Evolutionary conservation across 2,888 invertebrate genomes (phyloP).

Genomic region (Cantharis nigra): DNA sequence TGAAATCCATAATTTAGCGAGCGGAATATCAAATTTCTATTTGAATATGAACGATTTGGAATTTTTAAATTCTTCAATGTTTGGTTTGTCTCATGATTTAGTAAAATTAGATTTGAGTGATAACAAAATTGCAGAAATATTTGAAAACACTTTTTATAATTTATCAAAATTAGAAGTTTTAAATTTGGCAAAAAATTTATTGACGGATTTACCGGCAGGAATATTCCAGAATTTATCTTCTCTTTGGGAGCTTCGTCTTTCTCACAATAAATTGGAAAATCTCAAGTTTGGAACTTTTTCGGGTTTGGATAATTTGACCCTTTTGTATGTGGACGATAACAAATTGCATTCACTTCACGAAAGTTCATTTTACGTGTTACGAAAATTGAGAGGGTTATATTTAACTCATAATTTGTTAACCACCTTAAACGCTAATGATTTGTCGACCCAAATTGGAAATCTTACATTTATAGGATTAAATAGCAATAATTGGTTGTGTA

Average conservation of each 20-base stretch:
- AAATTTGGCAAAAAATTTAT: constrained; percentile 14
- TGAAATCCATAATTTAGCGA: neutral
- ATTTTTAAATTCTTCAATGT: neutral
- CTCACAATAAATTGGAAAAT: constrained; percentile 6
- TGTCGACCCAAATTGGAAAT: neutral
- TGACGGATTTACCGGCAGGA: constrained; percentile 7
- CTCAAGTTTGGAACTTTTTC: constrained; percentile 22
- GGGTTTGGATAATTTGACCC: constrained; percentile 12
- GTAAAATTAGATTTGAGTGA: constrained; percentile 17
- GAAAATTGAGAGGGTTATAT: constrained; percentile 13
- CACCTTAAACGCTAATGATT: neutral
- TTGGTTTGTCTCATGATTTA: constrained; percentile 4
- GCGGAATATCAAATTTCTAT: neutral
- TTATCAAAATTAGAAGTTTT: constrained; percentile 10
- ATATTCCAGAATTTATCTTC: constrained; percentile 4
- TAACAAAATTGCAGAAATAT: constrained; percentile 14
- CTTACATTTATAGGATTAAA: neutral
- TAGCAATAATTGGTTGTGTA: constrained; percentile 15
- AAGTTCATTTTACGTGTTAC: constrained; percentile 17
- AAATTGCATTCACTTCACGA: constrained; percentile 6
- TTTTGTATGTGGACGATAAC: constrained; percentile 14
- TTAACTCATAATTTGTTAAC: constrained; percentile 8
- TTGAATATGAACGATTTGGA: constrained; percentile 1
- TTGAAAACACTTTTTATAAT: constrained; percentile 14
- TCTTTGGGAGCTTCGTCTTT: constrained; percentile 10